Conservation (phyloP, 2,113 vertebrate species). For the Benitochromis conjunctus region DNA sequence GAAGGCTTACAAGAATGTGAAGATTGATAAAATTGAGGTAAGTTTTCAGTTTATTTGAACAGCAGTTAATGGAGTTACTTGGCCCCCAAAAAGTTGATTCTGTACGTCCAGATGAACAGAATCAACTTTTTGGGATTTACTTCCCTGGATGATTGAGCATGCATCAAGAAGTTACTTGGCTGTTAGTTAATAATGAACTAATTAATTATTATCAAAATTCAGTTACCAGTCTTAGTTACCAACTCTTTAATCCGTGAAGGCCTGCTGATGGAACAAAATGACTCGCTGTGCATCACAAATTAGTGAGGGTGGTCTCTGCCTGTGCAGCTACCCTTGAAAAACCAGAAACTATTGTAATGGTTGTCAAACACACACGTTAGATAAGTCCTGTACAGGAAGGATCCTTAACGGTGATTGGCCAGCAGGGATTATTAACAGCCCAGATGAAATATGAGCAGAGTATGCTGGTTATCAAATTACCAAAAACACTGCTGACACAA, state of each 20-base stretch:
- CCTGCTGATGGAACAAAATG: fast-evolving
- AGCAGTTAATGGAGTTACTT: not conserved
- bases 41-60: not conserved
- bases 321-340: not conserved
- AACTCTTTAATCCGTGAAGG: not conserved
- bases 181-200: not conserved
- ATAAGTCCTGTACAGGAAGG: not conserved
- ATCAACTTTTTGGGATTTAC: no score
- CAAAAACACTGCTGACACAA: not conserved
- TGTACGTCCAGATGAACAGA: no score
- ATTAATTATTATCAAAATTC: not conserved
- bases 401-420: not conserved
- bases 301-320: not conserved
- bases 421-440: not conserved
- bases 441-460: not conserved
- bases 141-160: no score
- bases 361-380: not conserved
- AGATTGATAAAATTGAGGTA: constrained; percentile 97
- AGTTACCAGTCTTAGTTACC: not conserved
- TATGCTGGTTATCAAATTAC: not conserved
- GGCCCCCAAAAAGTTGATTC: no score
- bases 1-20: constrained; percentile 94
- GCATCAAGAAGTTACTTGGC: not conserved
- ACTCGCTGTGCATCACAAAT: not conserved
- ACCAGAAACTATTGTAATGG: not conserved